Conservation (phyloP, 1,140 invertebrate genomes). For the Dreissena rostriformis region DNA sequence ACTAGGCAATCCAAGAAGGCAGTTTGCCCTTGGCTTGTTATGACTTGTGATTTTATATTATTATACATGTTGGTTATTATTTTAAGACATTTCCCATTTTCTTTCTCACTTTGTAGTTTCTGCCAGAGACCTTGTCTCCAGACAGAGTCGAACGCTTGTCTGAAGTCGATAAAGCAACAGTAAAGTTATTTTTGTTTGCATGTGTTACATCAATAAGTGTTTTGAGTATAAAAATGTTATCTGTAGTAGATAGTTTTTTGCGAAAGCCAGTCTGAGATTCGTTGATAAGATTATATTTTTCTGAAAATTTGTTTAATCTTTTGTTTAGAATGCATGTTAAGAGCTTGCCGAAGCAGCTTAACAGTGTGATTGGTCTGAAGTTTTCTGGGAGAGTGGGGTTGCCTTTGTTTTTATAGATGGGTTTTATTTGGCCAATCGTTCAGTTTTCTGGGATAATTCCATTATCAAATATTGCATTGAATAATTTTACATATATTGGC, state of each 20-base stretch:
- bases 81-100: neutral
- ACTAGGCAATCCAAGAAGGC: too few relatives aligned
- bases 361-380: neutral
- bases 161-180: neutral
- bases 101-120: neutral
- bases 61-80: too few relatives aligned
- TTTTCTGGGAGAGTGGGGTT: neutral
- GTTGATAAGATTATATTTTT: neutral
- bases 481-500: too few relatives aligned
- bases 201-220: too few relatives aligned
- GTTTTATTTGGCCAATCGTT: too few relatives aligned
- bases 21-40: too few relatives aligned
- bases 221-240: neutral
- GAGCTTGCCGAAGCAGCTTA: too few relatives aligned
- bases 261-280: neutral
- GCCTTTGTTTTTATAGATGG: too few relatives aligned
- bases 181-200: neutral
- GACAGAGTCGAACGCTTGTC: neutral
- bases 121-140: neutral
- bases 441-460: too few relatives aligned
- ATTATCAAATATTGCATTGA: too few relatives aligned
- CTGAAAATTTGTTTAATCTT: neutral
- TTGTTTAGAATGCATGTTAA: too few relatives aligned
- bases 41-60: too few relatives aligned
- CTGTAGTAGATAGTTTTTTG: neutral